phyloP scores from a whole-genome alignment of 2,113 vertebrate genomes.

The Shinisaurus crocodilurus region DNA sequence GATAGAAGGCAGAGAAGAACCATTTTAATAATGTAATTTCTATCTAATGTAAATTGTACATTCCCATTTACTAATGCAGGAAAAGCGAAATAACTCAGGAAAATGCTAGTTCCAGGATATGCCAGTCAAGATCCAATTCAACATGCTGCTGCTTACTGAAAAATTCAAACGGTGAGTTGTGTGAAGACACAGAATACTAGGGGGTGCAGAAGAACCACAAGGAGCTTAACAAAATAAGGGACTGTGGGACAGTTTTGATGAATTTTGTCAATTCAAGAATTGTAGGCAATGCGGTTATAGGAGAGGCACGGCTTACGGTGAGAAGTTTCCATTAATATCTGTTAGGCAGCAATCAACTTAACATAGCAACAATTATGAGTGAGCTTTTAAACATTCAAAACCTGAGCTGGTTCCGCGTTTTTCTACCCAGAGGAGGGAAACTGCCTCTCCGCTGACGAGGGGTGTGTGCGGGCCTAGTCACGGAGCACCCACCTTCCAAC shows the following conservation, averaged over 20 bases:
- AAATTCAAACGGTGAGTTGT: neutral
- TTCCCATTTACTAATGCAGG: neutral
- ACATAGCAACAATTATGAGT: neutral
- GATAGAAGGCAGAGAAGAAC: no score
- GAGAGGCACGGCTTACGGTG: neutral
- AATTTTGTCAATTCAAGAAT: neutral
- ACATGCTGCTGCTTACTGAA: neutral
- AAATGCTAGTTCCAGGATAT: neutral
- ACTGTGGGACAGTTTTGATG: neutral
- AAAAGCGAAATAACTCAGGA: neutral
- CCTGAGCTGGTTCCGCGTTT: no score
- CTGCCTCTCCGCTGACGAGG: neutral
- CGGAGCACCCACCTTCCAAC: neutral
- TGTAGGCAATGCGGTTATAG: neutral
- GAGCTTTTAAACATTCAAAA: neutral
- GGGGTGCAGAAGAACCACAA: neutral
- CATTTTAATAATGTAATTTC: neutral
- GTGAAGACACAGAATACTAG: neutral
- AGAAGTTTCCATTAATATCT: neutral
- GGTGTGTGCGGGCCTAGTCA: no score
- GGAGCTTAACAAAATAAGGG: neutral
- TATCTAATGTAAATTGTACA: neutral
- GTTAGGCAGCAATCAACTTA: no score
- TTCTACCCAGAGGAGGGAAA: neutral
- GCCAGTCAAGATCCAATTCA: neutral